These are phyloP conservation scores for Alaudala cheleensis DNA, from an alignment of 2,113 vertebrate genomes.

Conservation along the genomic window DNA sequence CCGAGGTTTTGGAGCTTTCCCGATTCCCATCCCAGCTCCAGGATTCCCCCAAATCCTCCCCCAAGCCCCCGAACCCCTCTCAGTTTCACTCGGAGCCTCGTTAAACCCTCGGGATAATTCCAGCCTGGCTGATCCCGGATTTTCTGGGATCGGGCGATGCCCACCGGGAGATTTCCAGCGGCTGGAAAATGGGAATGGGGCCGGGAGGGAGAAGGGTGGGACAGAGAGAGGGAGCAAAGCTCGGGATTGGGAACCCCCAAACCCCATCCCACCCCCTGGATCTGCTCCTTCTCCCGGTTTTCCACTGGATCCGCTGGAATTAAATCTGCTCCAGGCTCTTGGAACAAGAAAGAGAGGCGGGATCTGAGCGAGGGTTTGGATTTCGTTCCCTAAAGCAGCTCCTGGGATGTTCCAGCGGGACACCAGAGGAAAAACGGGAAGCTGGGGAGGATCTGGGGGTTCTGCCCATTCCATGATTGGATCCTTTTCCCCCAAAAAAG, in stretches of 20 bases:
- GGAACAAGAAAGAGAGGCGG: neutral
- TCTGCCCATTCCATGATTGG: neutral
- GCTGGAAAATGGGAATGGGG: neutral
- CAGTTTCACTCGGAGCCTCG: neutral
- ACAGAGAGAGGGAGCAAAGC: neutral
- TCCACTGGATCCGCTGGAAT: neutral
- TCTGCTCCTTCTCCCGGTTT: neutral
- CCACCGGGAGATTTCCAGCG: neutral
- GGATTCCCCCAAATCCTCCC: neutral
- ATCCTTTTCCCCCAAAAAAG: neutral
- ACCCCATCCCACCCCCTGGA: neutral
- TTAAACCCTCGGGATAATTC: conserved; percentile 11
- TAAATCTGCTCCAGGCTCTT: neutral
- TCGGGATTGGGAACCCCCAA: neutral
- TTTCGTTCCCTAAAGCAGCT: neutral
- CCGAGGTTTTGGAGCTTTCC: neutral
- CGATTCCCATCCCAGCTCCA: neutral
- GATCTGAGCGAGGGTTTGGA: neutral
- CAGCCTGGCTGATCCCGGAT: conserved; percentile 7
- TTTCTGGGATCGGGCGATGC: neutral
- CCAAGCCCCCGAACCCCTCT: neutral
- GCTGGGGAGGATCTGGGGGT: neutral
- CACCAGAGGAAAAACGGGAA: rapidly evolving
- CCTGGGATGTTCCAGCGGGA: rapidly evolving
- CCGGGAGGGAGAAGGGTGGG: neutral